Percentiles rank a stretch among this genome's conserved stretches.
Evolutionary conservation across 2,888 invertebrate genomes (phyloP).

Genomic region (Scotopteryx bipunctaria): DNA sequence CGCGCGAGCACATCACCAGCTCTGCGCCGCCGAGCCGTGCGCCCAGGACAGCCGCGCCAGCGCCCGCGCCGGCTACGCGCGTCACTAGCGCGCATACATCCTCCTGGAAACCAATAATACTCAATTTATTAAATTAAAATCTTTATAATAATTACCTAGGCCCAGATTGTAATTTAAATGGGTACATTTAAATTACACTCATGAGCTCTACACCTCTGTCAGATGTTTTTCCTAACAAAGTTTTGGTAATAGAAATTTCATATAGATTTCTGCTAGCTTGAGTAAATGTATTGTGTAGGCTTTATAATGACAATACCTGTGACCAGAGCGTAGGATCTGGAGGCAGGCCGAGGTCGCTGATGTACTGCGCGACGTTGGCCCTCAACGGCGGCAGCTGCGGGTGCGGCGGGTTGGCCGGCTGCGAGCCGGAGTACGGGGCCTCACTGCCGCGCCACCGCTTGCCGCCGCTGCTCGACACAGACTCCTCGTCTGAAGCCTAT

Average conservation of each 20-base stretch:
- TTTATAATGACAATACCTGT: no score
- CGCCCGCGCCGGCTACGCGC: slow-evolving; percentile 56
- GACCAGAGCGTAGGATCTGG: slow-evolving; percentile 63
- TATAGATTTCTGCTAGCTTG: no score
- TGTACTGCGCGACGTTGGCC: slow-evolving; percentile 42
- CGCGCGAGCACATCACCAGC: slow-evolving; percentile 91
- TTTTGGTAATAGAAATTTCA: no score
- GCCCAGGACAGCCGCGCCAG: slow-evolving; percentile 55
- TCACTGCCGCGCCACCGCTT: slow-evolving; percentile 84
- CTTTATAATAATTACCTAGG: no score
- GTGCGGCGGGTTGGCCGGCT: slow-evolving; percentile 76
- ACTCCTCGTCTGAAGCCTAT: slow-evolving; percentile 74
- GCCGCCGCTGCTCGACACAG: slow-evolving; percentile 59
- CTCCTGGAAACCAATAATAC: slow-evolving; percentile 80
- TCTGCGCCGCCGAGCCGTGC: slow-evolving; percentile 91
- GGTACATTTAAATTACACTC: no score
- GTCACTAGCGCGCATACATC: slow-evolving; percentile 60
- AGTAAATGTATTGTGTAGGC: no score
- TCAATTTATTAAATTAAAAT: no score
- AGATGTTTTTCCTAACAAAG: slow-evolving; percentile 29
- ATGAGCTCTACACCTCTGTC: no score
- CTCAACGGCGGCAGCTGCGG: slow-evolving; percentile 81
- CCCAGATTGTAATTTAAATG: no score
- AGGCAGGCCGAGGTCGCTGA: slow-evolving; percentile 57
- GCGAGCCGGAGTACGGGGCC: slow-evolving; percentile 50